Evolutionary conservation across 1,140 invertebrate species (phyloP).

Genomic region (Drosophila dunni): DNA sequence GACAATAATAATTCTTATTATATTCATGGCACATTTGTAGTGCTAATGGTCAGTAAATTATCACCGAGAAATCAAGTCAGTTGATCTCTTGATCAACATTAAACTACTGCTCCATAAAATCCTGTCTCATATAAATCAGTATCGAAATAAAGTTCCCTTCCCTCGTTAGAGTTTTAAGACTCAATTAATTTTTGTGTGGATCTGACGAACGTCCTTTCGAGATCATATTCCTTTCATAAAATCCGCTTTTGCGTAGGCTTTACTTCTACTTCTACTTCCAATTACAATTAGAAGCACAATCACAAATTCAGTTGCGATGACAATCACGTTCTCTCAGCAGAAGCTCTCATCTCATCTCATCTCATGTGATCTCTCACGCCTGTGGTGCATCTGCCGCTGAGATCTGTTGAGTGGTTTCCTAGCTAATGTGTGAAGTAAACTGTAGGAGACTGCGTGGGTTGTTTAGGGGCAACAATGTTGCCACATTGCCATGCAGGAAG

Average conservation of each 20-base stretch:
- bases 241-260: slow-evolving; percentile 51
- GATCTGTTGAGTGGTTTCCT: slow-evolving; percentile 44
- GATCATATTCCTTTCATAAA: slow-evolving; percentile 46
- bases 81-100: slow-evolving; percentile 19
- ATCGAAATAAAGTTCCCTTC: slow-evolving; percentile 12
- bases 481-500: background rate
- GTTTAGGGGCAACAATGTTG: slow-evolving; percentile 66
- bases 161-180: slow-evolving; percentile 21
- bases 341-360: slow-evolving; percentile 12
- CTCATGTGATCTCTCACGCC: slow-evolving; percentile 51
- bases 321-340: slow-evolving; percentile 57
- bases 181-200: slow-evolving; percentile 13
- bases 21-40: slow-evolving; percentile 14
- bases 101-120: slow-evolving; percentile 56
- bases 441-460: slow-evolving; percentile 56
- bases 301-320: slow-evolving; percentile 46
- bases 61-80: background rate
- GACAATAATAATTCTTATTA: slow-evolving; percentile 5
- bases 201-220: slow-evolving; percentile 42
- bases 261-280: slow-evolving; percentile 23
- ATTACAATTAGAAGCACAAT: slow-evolving; percentile 61
- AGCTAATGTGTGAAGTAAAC: slow-evolving; percentile 62
- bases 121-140: slow-evolving; percentile 19
- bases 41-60: slow-evolving; percentile 5
- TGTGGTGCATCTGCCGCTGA: slow-evolving; percentile 64